These are phyloP conservation scores for Chrysolina haemoptera DNA, from an alignment of 2,888 invertebrate genomes.

Conservation along the genomic window DNA sequence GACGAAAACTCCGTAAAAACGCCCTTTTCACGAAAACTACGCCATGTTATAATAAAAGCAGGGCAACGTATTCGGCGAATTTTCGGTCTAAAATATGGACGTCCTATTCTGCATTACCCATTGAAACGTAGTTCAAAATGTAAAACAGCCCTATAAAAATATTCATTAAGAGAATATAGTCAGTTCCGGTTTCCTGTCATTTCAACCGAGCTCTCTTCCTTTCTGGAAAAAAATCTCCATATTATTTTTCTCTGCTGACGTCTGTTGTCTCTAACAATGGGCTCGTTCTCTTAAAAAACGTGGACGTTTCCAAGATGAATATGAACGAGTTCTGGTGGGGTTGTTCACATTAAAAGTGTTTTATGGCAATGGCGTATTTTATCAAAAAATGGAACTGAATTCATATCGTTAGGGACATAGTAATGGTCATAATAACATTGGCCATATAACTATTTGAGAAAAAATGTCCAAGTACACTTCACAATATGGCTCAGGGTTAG, in stretches of 20 bases:
- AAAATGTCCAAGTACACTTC: no score
- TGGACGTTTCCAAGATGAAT: slow-evolving; percentile 42
- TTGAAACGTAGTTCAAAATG: slow-evolving; percentile 60
- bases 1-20: background rate
- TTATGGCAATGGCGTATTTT: background rate
- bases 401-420: background rate
- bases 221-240: slow-evolving; percentile 60
- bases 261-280: slow-evolving; percentile 56
- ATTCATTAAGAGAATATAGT: slow-evolving; percentile 66
- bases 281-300: slow-evolving; percentile 41
- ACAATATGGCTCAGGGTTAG: no score
- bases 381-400: slow-evolving; percentile 5
- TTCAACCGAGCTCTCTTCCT: slow-evolving; percentile 62
- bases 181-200: slow-evolving; percentile 68
- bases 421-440: no score
- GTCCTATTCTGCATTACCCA: slow-evolving; percentile 50
- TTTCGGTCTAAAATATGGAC: slow-evolving; percentile 59
- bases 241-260: slow-evolving; percentile 62
- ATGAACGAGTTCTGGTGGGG: slow-evolving; percentile 18
- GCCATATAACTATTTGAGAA: no score
- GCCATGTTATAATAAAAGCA: slow-evolving; percentile 11
- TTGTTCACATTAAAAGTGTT: slow-evolving; percentile 20
- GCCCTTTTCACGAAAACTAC: slow-evolving; percentile 1
- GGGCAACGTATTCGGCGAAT: slow-evolving; percentile 25
- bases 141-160: slow-evolving; percentile 66